Base-by-base conservation (phyloP, 1,140 invertebrate species). In the Leptinotarsa defecta region DNA sequence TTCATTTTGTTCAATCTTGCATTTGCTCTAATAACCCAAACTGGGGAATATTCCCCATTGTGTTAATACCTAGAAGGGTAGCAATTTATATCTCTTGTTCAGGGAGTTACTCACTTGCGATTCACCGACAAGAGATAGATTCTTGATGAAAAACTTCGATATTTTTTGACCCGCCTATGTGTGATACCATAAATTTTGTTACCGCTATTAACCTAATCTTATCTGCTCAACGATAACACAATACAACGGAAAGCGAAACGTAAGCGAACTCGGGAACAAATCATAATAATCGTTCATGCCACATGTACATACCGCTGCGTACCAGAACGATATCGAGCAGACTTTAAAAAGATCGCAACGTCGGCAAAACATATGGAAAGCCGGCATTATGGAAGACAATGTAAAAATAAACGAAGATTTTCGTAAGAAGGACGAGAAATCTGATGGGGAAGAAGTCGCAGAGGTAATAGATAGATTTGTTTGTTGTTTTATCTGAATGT, bases 161-260 rank as follows among this genome's bases (percentile, higher is more conserved):
- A 1, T 8, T 43, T 34, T 43, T 11, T n/a, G n/a, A 19, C 4
- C 52, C 52, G 52, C 52, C 52, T 6, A 13, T 57, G 52, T 15
- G 52, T 17, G 52, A 57, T 13, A 57, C 52, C 52, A 57, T 57
- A 2, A 57, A 57, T 57, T 57, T 57, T 15, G 52, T 57, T 57
- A 57, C 52, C n/a, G 52, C 52, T 57, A 57, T 57, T 57, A 57
- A 15, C 52, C 52, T 57, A 57, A 57, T 57, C 52, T 57, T 57
- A 57, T 57, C 52, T 57, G 52, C n/a, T 17, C 13, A 57, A 57
- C 52, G 52, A 57, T 57, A 57, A 19, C 52, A 57, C n/a, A 17
- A 57, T 57, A 57, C 52, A 57, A 15, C 52, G 52, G 52, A 57
- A 57, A 57, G 52, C 52, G 52, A 57, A 57, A 57, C 52, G 52